phyloP scores from a whole-genome alignment of 2,797 vertebrate genomes.

The Pangasius larnaudii region DNA sequence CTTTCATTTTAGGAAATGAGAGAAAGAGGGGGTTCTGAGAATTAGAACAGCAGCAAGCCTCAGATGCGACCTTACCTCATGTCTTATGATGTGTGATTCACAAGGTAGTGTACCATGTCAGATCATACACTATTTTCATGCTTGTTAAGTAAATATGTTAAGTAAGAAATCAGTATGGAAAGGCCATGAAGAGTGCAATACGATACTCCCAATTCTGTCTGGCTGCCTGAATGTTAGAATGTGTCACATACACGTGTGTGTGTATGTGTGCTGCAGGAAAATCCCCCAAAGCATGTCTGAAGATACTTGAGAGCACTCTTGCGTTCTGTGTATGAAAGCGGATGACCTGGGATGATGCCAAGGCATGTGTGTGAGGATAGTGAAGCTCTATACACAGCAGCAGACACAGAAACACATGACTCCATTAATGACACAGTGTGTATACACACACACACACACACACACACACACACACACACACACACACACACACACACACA shows the following conservation, averaged over 20 bases:
- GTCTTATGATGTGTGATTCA: not conserved
- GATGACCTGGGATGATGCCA: constrained; percentile 16
- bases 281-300: constrained; percentile 20
- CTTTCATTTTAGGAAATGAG: constrained; percentile 33
- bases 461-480: not conserved
- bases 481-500: constrained; percentile 17
- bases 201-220: not conserved
- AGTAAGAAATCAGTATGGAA: not conserved
- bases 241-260: constrained; percentile 6
- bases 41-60: not conserved
- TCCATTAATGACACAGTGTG: not conserved
- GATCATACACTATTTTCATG: constrained; percentile 1
- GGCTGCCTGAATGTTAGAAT: constrained; percentile 40
- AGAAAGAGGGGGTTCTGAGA: constrained; percentile 37
- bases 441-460: not conserved
- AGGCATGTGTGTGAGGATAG: constrained; percentile 31
- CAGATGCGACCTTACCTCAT: not conserved
- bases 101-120: not conserved
- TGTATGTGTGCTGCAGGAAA: not conserved
- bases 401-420: constrained; percentile 16
- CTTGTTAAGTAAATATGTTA: not conserved
- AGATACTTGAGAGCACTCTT: constrained; percentile 23
- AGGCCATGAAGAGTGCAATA: not conserved
- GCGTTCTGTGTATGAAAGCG: constrained; percentile 21
- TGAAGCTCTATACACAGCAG: not conserved